Conservation (phyloP, 2,797 vertebrate genomes). For the Ctenopoma kingsleyae region DNA sequence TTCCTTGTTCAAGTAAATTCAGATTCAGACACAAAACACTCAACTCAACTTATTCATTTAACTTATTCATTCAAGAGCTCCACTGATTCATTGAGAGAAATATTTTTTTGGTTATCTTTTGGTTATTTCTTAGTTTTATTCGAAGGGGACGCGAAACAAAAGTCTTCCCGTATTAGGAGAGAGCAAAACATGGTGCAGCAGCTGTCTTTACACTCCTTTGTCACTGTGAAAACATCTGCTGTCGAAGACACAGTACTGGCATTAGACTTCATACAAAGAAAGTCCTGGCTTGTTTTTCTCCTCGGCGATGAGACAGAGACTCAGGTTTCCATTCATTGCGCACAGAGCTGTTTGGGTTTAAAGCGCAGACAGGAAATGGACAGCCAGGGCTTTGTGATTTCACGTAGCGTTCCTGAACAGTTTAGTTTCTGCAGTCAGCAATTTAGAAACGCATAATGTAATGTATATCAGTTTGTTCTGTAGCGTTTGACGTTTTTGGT, state of each 20-base stretch:
- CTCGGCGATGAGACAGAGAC: conserved; percentile 1
- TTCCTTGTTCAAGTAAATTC: neutral
- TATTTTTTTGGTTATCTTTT: neutral
- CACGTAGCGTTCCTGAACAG: conserved; percentile 1
- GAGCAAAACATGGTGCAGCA: conserved; percentile 3
- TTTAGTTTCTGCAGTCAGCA: neutral
- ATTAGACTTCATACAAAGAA: conserved; percentile 16
- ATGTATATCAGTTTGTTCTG: neutral
- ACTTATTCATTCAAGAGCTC: neutral
- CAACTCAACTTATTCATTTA: neutral
- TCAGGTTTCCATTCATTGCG: conserved; percentile 60
- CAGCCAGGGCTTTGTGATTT: conserved; percentile 12
- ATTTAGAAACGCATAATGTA: neutral
- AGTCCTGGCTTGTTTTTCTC: conserved; percentile 59
- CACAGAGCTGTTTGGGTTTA: conserved; percentile 51
- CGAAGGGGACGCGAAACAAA: neutral
- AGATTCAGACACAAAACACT: conserved; percentile 1
- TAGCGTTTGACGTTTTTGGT: neutral
- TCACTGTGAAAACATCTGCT: conserved; percentile 49
- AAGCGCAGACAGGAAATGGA: conserved; percentile 49
- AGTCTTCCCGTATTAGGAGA: neutral
- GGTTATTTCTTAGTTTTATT: neutral
- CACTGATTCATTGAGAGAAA: neutral
- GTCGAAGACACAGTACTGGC: conserved; percentile 3
- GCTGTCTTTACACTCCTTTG: conserved; percentile 17